Conservation (phyloP, 2,113 vertebrate genomes). For the Cynocephalus volans region DNA sequence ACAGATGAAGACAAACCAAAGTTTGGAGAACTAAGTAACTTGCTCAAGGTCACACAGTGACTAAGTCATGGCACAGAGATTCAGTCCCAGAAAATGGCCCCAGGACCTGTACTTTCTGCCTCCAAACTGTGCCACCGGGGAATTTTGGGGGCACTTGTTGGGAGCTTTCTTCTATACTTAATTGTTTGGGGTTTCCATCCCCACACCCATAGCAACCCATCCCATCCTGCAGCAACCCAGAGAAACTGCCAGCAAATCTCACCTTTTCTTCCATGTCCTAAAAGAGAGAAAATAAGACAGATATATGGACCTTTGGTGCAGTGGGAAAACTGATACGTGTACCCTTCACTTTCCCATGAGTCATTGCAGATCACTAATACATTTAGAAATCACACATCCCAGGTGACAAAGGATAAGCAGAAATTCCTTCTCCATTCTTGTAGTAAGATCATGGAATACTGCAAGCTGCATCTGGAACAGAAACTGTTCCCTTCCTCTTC, state of each 20-base stretch:
- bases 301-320: not conserved
- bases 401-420: conserved; percentile 5
- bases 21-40: not conserved
- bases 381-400: not conserved
- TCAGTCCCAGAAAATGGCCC: not conserved
- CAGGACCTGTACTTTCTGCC: not conserved
- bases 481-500: not conserved
- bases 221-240: not conserved
- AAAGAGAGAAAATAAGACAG: not conserved
- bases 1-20: not conserved
- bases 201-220: not conserved
- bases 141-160: not conserved
- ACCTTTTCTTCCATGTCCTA: not conserved
- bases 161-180: not conserved
- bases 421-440: not conserved
- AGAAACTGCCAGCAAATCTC: not conserved
- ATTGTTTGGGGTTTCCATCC: not conserved
- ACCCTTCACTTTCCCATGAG: not conserved
- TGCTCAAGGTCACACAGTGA: not conserved
- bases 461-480: not conserved
- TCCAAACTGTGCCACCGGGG: not conserved
- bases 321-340: not conserved
- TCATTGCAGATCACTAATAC: not conserved
- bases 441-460: not conserved
- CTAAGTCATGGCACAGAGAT: not conserved